phyloP scores from a whole-genome alignment of 1,140 invertebrate genomes.

The Cataglyphis hispanica region DNA sequence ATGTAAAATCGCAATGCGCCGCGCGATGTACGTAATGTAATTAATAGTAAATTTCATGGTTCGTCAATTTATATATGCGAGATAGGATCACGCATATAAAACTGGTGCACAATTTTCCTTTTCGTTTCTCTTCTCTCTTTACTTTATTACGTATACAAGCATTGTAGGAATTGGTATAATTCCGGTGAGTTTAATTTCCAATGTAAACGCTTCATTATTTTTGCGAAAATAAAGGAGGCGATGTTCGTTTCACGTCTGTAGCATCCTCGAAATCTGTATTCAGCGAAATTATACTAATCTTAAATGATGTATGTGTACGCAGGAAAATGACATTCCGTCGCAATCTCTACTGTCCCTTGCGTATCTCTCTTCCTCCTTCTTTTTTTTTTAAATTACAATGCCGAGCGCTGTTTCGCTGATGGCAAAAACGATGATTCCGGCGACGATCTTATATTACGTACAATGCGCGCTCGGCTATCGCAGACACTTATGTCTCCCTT shows the following conservation, averaged over 20 bases:
- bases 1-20: slow-evolving; percentile 2
- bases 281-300: slow-evolving; percentile 10
- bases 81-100: slow-evolving; percentile 1
- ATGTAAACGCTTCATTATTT: background rate
- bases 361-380: background rate
- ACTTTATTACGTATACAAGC: background rate
- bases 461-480: slow-evolving; percentile 49
- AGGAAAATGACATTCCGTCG: slow-evolving; percentile 22
- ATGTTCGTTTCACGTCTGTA: background rate
- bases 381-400: slow-evolving; percentile 8
- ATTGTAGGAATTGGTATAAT: slow-evolving; percentile 20
- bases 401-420: slow-evolving; percentile 28
- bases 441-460: slow-evolving; percentile 29
- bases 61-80: background rate
- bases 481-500: slow-evolving; percentile 36
- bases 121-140: background rate
- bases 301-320: background rate
- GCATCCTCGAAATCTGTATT: background rate
- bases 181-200: background rate
- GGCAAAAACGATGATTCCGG: slow-evolving; percentile 39
- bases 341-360: slow-evolving; percentile 12
- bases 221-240: background rate
- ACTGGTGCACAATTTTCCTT: slow-evolving; percentile 19
- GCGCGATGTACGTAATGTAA: slow-evolving; percentile 4
- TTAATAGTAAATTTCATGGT: background rate